Evolutionary conservation across 2,888 invertebrate species (phyloP).

Genomic region (Dinocampus coccinellae): DNA sequence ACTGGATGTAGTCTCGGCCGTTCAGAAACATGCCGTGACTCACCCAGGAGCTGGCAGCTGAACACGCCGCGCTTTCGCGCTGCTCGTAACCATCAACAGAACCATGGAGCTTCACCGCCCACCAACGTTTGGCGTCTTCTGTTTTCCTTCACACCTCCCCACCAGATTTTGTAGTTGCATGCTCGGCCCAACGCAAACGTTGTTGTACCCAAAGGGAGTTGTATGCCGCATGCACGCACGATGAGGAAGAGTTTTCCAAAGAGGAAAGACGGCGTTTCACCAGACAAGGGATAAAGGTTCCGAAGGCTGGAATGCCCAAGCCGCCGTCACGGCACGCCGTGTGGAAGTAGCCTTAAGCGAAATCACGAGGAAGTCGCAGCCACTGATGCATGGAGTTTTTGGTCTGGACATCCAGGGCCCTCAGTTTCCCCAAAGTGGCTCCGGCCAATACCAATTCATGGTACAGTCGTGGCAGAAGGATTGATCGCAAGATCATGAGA

Average conservation of each 20-base stretch:
- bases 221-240: neutral
- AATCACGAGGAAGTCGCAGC: constrained; percentile 4
- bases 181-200: neutral
- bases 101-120: neutral
- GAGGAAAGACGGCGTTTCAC: neutral
- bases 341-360: constrained; percentile 13
- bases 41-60: neutral
- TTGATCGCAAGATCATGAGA: too few relatives aligned
- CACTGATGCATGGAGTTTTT: neutral
- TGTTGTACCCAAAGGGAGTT: neutral
- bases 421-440: constrained; percentile 23
- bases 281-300: constrained; percentile 16
- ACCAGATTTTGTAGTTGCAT: neutral
- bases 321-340: constrained; percentile 13
- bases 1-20: constrained; percentile 1
- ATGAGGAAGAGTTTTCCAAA: neutral
- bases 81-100: neutral
- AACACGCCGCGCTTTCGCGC: neutral
- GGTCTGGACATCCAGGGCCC: neutral
- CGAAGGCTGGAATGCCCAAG: constrained; percentile 1
- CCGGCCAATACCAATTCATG: constrained; percentile 49
- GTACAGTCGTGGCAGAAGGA: too few relatives aligned
- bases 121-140: neutral
- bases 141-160: neutral
- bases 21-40: too few relatives aligned